Evolutionary conservation across 2,888 invertebrate genomes (phyloP).

Genomic region (Orchestes rusci): DNA sequence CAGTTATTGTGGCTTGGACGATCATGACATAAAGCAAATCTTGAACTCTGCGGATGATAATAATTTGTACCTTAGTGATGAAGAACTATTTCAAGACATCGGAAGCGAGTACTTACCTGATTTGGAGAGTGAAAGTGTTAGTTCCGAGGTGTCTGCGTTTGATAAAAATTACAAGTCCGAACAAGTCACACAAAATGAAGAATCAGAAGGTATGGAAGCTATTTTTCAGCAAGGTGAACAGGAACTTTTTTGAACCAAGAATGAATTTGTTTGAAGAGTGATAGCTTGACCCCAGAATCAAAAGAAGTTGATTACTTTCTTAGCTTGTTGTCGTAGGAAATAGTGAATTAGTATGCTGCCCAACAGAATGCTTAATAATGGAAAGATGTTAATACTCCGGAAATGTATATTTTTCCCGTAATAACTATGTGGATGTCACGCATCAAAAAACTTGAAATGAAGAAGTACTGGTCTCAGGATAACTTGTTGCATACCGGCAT

Average conservation of each 20-base stretch:
- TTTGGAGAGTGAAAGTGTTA: not conserved
- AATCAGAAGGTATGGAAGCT: not conserved
- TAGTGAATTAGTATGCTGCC: not conserved
- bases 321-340: not conserved
- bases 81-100: not conserved
- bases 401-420: not conserved
- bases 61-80: not conserved
- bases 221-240: not conserved
- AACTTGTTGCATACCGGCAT: not conserved
- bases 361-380: not conserved
- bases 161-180: not conserved
- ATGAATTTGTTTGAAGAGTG: not conserved
- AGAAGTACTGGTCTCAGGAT: not conserved
- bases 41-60: not conserved
- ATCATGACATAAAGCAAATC: not conserved
- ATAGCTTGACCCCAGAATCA: not conserved
- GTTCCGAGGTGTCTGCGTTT: not conserved
- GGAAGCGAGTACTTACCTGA: not conserved
- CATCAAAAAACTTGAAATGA: not conserved
- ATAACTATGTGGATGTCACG: not conserved
- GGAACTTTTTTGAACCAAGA: not conserved
- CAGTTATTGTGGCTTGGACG: not conserved
- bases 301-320: not conserved
- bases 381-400: not conserved
- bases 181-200: not conserved